Base-by-base conservation (phyloP, 2,888 invertebrate genomes). In the Leptopilina drosophilae region DNA sequence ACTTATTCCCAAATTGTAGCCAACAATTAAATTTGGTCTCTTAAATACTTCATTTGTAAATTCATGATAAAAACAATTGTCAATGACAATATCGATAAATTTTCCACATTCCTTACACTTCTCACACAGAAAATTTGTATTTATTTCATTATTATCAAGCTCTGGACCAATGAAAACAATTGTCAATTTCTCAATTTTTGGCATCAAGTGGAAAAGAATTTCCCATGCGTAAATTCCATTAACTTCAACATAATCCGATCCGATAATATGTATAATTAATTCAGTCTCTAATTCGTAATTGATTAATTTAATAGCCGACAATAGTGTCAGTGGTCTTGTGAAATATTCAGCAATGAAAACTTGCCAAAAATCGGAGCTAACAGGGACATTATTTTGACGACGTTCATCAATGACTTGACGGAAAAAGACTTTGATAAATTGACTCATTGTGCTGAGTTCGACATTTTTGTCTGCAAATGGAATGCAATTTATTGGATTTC, bases 141-240 rank as follows among this genome's bases (percentile, higher is more conserved):
- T 73, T 33, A 79, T 15, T 9, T 80, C 76, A 14, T 82, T 53
- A 67, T 78, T 73, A 46, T 64, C 56, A 62, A 91, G 81, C 78
- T 91, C 90, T 9, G 91, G 90, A 7, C 92, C 91, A 78, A 92
- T 84, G 49, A 92, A 82, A 67, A 89, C 53, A 33, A 92, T 78
- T 46, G 82, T 81, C 53, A 90, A 64, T 8, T 77, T 79, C 40
- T 77, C 85, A n/a, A 90, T 77, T 42, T 82, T 62, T 14, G 87
- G 85, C 53, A 90, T 64, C 88, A 89, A 89, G 81, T 92, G 92
- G 4, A 91, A 85, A 11, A 92, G 69, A 56, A 87, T 86, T 84
- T 92, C 91, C 89, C 91, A 91, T 65, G 86, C 81, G 76, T 83
- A 82, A 40, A 89, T 77, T 78, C 87, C 85, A n/a, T 84, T 80